Conservation (phyloP, 2,113 vertebrate genomes). For the Prolemur simus region DNA sequence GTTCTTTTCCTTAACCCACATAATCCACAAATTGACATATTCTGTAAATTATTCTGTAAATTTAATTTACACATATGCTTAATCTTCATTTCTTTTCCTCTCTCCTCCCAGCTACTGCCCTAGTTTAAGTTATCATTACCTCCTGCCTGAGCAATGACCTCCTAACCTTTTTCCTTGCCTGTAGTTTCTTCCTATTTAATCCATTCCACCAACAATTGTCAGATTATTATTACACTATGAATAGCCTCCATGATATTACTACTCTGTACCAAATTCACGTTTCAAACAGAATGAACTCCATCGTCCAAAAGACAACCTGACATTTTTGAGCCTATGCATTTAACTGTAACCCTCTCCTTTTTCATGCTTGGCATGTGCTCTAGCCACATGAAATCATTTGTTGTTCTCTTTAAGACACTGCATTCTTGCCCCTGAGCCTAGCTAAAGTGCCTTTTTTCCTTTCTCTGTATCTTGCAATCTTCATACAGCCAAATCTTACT, state of each 20-base stretch:
- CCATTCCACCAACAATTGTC: neutral
- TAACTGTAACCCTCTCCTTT: neutral
- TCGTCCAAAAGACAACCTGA: neutral
- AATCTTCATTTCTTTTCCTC: neutral
- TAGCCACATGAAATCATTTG: neutral
- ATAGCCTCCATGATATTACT: neutral
- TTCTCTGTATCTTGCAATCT: neutral
- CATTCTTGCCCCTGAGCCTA: neutral
- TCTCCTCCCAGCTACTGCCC: neutral
- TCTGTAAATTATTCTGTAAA: neutral
- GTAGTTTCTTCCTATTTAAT: neutral
- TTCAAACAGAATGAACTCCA: neutral
- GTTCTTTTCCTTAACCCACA: neutral
- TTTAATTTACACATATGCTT: neutral
- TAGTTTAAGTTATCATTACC: neutral
- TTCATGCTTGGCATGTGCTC: neutral
- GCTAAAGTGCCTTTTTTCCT: neutral
- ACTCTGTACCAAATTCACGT: neutral
- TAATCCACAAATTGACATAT: neutral
- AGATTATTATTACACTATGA: neutral
- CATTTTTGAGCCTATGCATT: neutral
- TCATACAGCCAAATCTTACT: neutral
- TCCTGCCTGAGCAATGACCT: neutral
- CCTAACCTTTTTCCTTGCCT: neutral
- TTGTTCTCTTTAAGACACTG: neutral